Evolutionary conservation across 2,797 vertebrate species (phyloP).

Genomic region (Oceanodroma leucorhoa): DNA sequence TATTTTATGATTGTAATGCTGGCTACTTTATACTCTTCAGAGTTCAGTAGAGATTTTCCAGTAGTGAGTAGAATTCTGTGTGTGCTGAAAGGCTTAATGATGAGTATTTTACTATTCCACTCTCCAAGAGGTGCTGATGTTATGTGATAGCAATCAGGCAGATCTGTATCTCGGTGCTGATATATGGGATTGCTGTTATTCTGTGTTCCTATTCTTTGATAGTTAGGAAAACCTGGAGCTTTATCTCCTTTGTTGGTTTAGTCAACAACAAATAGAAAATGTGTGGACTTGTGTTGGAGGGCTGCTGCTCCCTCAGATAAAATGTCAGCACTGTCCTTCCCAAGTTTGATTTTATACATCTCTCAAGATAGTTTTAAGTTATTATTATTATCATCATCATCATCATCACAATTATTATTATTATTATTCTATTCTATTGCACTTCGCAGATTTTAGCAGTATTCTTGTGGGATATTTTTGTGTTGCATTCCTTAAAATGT

Average conservation of each 20-base stretch:
- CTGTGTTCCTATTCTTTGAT: not conserved
- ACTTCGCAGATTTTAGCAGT: not conserved
- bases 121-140: not conserved
- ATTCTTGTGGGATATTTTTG: not conserved
- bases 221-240: not conserved
- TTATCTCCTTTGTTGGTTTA: not conserved
- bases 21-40: not conserved
- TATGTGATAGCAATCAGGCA: not conserved
- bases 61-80: not conserved
- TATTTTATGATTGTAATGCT: not conserved
- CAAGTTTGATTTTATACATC: not conserved
- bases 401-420: not conserved
- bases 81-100: not conserved
- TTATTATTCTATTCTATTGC: not conserved
- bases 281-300: not conserved
- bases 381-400: not conserved
- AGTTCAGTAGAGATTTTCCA: not conserved
- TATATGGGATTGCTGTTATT: not conserved
- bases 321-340: fast-evolving
- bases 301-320: not conserved
- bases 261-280: not conserved
- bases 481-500: not conserved
- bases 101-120: not conserved
- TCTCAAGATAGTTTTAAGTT: not conserved
- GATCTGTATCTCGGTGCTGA: not conserved